Evolutionary conservation across 2,797 vertebrate genomes (phyloP), one percentile per base, ranked within the genome.

Genomic region (Characodon lateralis): DNA sequence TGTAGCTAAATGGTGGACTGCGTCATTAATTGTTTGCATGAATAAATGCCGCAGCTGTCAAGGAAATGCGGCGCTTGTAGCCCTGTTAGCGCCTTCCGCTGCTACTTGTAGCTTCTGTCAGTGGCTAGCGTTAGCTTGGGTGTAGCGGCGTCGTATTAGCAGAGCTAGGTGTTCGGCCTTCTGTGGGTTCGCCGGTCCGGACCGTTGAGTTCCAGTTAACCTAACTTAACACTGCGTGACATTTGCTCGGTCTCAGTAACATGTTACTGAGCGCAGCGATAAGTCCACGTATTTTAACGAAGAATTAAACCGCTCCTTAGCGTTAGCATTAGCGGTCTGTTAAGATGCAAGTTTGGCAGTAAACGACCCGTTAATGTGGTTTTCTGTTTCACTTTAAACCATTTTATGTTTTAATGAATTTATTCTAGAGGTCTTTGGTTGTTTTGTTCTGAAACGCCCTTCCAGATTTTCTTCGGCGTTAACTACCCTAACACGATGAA

Each of bases 91-190:
- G 53, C 50, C 70, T 41, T 76, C 85, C 86, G 82, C 82, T 14
- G 83, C 76, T 83, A 78, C 83, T 89, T 88, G 80, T 83, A 85
- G 74, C 81, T 80, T 70, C 82, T 88, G 82, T 85, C 82, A 86
- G 50, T 73, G 10, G 70, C 68, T 66, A 72, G 41, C 73, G 65
- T 68, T 86, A 88, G 78, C 89, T 71, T 87, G 76, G 85, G 88
- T 61, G 86, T 85, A 88, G 83, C 89, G 5, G n/a, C 59, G 73
- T 3, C 77, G 53, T 35, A 9, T 73, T 85, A 84, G 84, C 83
- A 59, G 58, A 70, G 72, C 50, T 61, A 14, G 61, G 41, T 59
- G 35, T 79, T 73, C 69, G 41, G 68, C 65, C 84, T 76, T 78
- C 43, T 20, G 53, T 77, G 65, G 51, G 39, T 76, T 71, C 82